phyloP scores from a whole-genome alignment of 2,888 invertebrate genomes.

The Fissipunctia ypsillon region DNA sequence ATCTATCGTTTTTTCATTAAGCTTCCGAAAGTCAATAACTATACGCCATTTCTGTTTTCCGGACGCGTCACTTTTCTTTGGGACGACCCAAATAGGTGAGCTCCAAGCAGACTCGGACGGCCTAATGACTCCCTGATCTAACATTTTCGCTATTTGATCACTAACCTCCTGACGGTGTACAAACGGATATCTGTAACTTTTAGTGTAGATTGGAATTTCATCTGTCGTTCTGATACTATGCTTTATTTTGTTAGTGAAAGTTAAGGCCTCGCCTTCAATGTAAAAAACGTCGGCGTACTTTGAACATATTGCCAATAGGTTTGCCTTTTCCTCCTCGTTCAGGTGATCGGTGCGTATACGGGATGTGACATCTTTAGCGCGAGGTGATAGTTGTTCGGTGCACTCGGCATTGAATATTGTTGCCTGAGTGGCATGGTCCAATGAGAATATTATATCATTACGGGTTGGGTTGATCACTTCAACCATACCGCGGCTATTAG shows the following conservation, averaged over 20 bases:
- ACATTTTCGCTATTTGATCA: not conserved
- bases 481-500: not conserved
- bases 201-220: not conserved
- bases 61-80: not conserved
- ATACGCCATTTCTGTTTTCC: not conserved
- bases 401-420: not conserved
- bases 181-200: not conserved
- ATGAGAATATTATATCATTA: not conserved
- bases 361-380: slow-evolving; percentile 3
- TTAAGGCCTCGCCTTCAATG: not conserved
- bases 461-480: not conserved
- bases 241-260: not conserved
- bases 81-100: not conserved
- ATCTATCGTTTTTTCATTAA: not conserved
- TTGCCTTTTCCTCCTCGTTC: not conserved
- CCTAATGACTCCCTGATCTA: not conserved
- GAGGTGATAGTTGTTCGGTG: not conserved
- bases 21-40: not conserved
- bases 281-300: not conserved
- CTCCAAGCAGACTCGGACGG: not conserved
- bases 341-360: not conserved
- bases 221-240: not conserved
- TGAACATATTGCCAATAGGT: not conserved
- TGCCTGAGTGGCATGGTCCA: not conserved
- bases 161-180: not conserved